Evolutionary conservation across 1,140 invertebrate species (phyloP).

Genomic region (Zaprionus nigranus): DNA sequence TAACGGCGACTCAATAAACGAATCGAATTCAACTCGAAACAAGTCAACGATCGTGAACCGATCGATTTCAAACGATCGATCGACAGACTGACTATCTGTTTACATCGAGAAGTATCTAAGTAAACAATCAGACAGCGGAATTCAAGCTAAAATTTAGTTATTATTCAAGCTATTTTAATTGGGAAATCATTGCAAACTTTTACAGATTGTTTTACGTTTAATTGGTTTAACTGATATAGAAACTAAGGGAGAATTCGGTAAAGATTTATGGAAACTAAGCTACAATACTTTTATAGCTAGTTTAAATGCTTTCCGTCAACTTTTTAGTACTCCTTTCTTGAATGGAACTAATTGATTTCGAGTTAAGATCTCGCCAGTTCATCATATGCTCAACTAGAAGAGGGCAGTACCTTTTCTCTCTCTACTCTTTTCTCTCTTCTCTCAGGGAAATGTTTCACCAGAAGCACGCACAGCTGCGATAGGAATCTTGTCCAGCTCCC

Average conservation of each 20-base stretch:
- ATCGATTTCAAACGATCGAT: constrained; percentile 44
- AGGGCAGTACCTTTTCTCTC: not conserved
- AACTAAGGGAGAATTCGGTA: not conserved
- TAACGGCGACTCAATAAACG: constrained; percentile 36
- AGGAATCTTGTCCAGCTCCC: constrained; percentile 61
- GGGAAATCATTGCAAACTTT: not conserved
- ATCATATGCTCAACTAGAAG: not conserved
- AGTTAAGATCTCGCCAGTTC: constrained; percentile 7
- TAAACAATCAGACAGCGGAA: constrained; percentile 17
- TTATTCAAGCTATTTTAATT: not conserved
- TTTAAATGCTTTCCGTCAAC: not conserved
- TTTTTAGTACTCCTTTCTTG: not conserved
- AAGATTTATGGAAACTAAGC: not conserved
- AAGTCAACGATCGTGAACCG: constrained; percentile 31
- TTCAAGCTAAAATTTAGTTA: constrained; percentile 20
- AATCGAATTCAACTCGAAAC: constrained; percentile 1
- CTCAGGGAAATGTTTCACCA: constrained; percentile 50
- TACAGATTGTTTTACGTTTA: not conserved
- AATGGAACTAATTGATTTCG: constrained; percentile 15
- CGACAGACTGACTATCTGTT: not conserved
- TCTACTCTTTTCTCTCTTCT: not conserved
- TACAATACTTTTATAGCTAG: not conserved
- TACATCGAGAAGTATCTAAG: not conserved
- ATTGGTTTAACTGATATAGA: not conserved
- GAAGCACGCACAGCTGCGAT: constrained; percentile 70